Conservation (phyloP, 2,888 invertebrate genomes). For the Meteorus colon region DNA sequence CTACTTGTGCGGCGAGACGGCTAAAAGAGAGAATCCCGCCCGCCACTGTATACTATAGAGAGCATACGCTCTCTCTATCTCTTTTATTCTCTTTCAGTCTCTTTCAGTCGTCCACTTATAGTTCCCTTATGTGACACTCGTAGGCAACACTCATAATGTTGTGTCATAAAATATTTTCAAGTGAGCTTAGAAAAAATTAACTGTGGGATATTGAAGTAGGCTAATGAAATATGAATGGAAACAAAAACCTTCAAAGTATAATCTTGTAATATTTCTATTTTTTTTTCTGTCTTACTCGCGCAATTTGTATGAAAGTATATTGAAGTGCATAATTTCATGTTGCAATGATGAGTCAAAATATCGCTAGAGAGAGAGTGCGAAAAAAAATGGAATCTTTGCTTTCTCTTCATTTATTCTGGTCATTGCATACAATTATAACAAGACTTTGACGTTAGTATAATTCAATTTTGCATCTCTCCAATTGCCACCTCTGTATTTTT, state of each 20-base stretch:
- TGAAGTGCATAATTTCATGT: no score
- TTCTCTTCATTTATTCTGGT: background rate
- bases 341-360: no score
- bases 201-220: background rate
- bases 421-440: background rate
- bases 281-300: no score
- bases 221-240: background rate
- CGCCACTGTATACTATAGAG: background rate
- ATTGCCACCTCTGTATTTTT: constrained; percentile 19
- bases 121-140: constrained; percentile 8
- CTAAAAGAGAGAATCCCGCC: constrained; percentile 17
- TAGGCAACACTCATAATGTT: constrained; percentile 36
- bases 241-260: background rate
- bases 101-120: constrained; percentile 33
- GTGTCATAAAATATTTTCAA: constrained; percentile 47
- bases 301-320: no score
- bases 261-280: no score
- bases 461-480: constrained; percentile 1
- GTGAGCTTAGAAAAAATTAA: constrained; percentile 6
- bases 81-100: background rate
- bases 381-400: background rate
- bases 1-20: constrained; percentile 39
- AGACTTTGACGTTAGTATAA: background rate
- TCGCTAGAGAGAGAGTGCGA: no score
- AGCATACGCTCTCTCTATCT: background rate